phyloP scores from a whole-genome alignment of 2,113 vertebrate genomes.

The Mellivora capensis region DNA sequence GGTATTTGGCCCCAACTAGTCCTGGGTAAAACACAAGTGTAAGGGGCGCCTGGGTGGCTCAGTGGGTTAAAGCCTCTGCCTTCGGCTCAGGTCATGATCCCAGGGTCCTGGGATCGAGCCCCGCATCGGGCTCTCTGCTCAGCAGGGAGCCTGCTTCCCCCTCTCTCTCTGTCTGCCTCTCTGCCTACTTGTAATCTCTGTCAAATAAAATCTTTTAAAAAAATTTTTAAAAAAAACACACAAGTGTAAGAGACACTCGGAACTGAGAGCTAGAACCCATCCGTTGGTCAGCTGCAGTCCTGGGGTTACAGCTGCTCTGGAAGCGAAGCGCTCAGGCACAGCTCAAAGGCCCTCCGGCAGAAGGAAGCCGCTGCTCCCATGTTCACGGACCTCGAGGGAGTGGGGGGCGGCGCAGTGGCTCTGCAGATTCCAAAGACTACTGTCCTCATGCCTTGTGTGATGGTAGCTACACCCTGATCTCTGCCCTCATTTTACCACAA shows the following conservation, averaged over 20 bases:
- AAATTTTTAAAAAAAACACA: too few relatives aligned
- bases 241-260: not conserved
- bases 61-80: too few relatives aligned
- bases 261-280: not conserved
- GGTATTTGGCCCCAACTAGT: not conserved
- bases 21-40: not conserved
- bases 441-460: not conserved
- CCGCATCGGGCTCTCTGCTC: too few relatives aligned
- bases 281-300: not conserved
- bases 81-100: too few relatives aligned
- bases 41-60: too few relatives aligned
- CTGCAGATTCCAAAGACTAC: not conserved
- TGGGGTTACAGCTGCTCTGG: not conserved
- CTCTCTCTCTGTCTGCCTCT: too few relatives aligned
- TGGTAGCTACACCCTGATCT: too few relatives aligned
- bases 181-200: too few relatives aligned
- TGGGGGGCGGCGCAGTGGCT: too few relatives aligned
- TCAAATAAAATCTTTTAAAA: too few relatives aligned
- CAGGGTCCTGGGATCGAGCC: too few relatives aligned
- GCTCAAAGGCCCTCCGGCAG: not conserved
- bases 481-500: not conserved
- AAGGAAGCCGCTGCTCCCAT: not conserved
- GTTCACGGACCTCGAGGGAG: not conserved
- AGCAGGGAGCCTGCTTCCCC: too few relatives aligned
- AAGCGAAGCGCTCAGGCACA: not conserved